Evolutionary conservation across 2,113 vertebrate species (phyloP), one percentile per base, ranked within the genome.

Genomic region (Alouatta palliata): DNA sequence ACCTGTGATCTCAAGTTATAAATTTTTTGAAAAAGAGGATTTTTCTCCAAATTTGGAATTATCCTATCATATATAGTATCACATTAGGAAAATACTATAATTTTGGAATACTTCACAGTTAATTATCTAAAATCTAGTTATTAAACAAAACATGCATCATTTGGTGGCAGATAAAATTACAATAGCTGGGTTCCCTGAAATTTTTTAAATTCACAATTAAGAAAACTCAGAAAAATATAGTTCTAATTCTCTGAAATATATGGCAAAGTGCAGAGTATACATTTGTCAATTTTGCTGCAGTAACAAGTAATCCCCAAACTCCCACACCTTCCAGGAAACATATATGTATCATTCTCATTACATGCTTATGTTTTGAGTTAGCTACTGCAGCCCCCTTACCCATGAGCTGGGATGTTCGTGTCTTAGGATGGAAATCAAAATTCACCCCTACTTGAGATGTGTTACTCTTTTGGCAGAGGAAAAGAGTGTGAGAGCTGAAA

Each of bases 181-280:
- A 49, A 49, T 49, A 54, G 5, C 23, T 45, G 23, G 43, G 25
- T 49, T 77, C 40, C 23, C 4, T 54, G 45, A 45, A 21, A 64
- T 3, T 8, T 84, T 12, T 73, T 90, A 56, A 77, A 9, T 37
- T 45, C 17, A 90, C 5, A 77, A 20, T 68, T 56, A 8, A 90
- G 61, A 43, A 84, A 70, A 27, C 27, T 43, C 35, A 3, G 43
- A 58, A 56, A 93, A 79, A 68, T 27, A 6, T n/a, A 70, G 17
- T 0, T 1, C 56, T 21, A 32, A 47, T 43, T 52, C 27, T 85
- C 27, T 13, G 7, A 80, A 94, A 80, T 76, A 64, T 7, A 20
- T 11, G 2, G n/a, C 54, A 45, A 43, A 27, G 6, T 66, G 0
- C 14, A 10, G 1, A n/a, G 12, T 80, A 11, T 54, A 14, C 19